Base-by-base conservation (phyloP, 2,113 vertebrate species). In the Ceyx margarethae region DNA sequence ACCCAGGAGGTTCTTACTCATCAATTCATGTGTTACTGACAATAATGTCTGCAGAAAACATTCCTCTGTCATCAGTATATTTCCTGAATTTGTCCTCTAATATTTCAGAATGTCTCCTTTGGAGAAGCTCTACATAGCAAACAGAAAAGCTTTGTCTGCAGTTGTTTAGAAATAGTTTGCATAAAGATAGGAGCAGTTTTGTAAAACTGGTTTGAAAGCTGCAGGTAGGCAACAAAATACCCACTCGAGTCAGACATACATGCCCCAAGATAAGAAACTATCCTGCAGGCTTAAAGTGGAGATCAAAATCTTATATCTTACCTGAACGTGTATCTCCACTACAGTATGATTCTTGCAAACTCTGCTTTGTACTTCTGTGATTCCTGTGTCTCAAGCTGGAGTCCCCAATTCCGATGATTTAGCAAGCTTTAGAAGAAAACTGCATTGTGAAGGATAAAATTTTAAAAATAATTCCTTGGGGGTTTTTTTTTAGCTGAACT, bases 391-490 rank as follows among this genome's bases (percentile, higher is more conserved):
- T 25, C 2, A 5, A 80, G 18, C 13, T 57, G 79, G 11, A 81
- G 1, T 5, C 35, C 17, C 15, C 25, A 57, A 5, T 71, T 42
- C 64, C 0, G 3, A 68, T 46, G 54, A 61, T 83, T 57, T 83
- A 48, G 57, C n/a, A 75, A 50, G 62, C 33, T 56, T 43, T 23
- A 71, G 62, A 92, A 51, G 45, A 87, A 66, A 60, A 35, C 8
- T 33, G n/a, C 69, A 45, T 29, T 43, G 29, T 48, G 69, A 85
- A 78, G 60, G 82, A 53, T 90, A 37, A 69, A 42, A 26, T 82
- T 89, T 87, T 91, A 91, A 93, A 94, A 96, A 93, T 91, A 94
- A 87, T 69, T 25, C 10, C 42, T 71, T 26, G 3, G 21, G 21
- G 12, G 4, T 0, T 26, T 85, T 91, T 75, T 88, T 93, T 92